Percentiles rank a stretch among this genome's conserved stretches.
Conservation (phyloP, 2,888 invertebrate genomes). For the Rhingia campestris region DNA sequence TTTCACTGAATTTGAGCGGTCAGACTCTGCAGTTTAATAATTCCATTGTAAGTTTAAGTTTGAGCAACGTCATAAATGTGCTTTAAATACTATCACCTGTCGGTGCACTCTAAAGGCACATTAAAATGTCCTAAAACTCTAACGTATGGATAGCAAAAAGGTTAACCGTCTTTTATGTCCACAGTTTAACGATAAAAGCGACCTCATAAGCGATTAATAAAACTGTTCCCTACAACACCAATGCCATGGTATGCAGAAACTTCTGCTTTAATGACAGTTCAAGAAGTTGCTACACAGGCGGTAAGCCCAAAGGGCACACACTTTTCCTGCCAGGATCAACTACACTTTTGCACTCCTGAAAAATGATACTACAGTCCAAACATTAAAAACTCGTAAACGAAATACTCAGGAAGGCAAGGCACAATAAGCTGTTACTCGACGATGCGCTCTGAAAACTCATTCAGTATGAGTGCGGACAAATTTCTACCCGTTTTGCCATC, state of each 20-base stretch:
- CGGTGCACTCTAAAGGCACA: constrained; percentile 6
- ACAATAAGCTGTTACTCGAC: constrained; percentile 44
- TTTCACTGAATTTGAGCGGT: too few relatives aligned
- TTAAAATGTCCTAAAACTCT: constrained; percentile 18
- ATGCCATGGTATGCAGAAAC: constrained; percentile 25
- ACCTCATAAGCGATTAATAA: constrained; percentile 66
- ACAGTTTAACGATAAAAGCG: constrained; percentile 45
- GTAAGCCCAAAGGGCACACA: constrained; percentile 45
- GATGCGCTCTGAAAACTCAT: constrained; percentile 11
- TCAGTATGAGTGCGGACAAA: constrained; percentile 30
- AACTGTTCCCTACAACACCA: constrained; percentile 34
- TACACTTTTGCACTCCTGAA: constrained; percentile 50
- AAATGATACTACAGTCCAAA: constrained; percentile 59
- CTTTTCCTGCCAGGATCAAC: constrained; percentile 36
- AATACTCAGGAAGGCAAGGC: constrained; percentile 25
- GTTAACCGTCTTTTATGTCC: constrained; percentile 53
- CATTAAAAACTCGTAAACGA: constrained; percentile 66
- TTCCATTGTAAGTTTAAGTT: too few relatives aligned
- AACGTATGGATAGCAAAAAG: constrained; percentile 4
- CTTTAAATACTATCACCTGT: constrained; percentile 4
- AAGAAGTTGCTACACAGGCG: constrained; percentile 45
- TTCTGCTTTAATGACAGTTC: constrained; percentile 53
- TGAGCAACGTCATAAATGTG: neutral
- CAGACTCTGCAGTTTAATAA: too few relatives aligned
- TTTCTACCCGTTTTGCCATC: constrained; percentile 44